Percentiles rank a stretch among this genome's conserved stretches.
These are phyloP conservation scores for Numenius phaeopus DNA, from an alignment of 2,797 vertebrate species.

Conservation along the genomic window DNA sequence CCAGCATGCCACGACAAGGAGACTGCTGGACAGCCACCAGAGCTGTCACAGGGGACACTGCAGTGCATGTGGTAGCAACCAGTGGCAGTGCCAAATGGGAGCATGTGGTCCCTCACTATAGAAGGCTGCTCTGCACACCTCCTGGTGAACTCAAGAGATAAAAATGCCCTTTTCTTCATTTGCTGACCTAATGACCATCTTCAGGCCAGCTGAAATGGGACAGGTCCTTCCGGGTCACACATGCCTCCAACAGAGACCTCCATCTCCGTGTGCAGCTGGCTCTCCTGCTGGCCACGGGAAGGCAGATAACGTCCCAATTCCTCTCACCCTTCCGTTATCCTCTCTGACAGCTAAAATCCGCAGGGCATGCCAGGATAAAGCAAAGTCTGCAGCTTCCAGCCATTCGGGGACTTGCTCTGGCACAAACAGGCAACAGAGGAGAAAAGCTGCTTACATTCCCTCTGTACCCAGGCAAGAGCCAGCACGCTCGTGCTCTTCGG, in stretches of 20 bases:
- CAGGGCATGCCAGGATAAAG: not conserved
- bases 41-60: not conserved
- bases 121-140: not conserved
- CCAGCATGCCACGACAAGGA: not conserved
- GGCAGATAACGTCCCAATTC: not conserved
- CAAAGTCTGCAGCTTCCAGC: not conserved
- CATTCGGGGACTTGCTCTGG: not conserved
- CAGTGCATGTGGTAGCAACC: not conserved
- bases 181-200: not conserved
- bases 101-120: not conserved
- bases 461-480: not conserved
- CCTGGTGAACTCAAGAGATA: not conserved
- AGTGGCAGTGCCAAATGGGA: not conserved
- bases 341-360: not conserved
- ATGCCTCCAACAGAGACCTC: not conserved
- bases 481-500: rapidly evolving
- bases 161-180: not conserved
- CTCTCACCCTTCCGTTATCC: not conserved
- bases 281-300: not conserved
- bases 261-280: not conserved
- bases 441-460: not conserved
- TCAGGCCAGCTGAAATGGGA: not conserved
- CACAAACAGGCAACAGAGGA: not conserved
- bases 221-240: not conserved
- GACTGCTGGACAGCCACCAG: not conserved